Base-by-base conservation (phyloP, 2,113 vertebrate species). In the Phrynosoma platyrhinos region DNA sequence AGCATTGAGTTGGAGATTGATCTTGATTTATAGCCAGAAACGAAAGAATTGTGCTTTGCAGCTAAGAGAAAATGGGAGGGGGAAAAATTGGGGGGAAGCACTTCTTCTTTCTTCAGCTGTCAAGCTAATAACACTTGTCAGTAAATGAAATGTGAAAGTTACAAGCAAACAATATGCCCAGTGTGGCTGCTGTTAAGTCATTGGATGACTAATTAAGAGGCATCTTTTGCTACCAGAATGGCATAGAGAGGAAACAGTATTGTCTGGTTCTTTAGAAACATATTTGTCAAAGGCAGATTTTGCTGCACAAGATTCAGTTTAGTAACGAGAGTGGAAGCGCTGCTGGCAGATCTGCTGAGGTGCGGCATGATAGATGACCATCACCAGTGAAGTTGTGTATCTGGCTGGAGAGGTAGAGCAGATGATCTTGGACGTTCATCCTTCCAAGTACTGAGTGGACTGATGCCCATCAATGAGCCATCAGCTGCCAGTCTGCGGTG, bases 91-190 rank as follows among this genome's bases (percentile, higher is more conserved):
- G 68, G 18, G n/a, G 71, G 87, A 90, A 86, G n/a, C 8, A 92
- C 84, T 90, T 85, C 85, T 91, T 88, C 93, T 89, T 92, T 94
- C 93, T 95, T 95, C 94, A 94, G 90, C 92, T 95, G 92, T 94
- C 94, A 94, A 87, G 91, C 91, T 95, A 94, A 94, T 94, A 94
- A 88, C 91, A 91, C 93, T 94, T 95, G 93, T 95, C 95, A 94
- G 94, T 93, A 95, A 94, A 88, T 89, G 92, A 88, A 93, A 94
- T 53, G 93, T 91, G 91, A 92, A 93, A 92, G 92, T 91, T 91
- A 91, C 94, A 95, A 89, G 88, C 90, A 94, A 94, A 95, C 94
- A 95, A 92, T 93, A 86, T 91, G 91, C 0, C 1, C 93, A 93
- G 94, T 52, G 87, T 90, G 94, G 85, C 90, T 92, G 90, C 94